phyloP scores from a whole-genome alignment of 1,140 invertebrate genomes.

The Trichonephila inaurata region DNA sequence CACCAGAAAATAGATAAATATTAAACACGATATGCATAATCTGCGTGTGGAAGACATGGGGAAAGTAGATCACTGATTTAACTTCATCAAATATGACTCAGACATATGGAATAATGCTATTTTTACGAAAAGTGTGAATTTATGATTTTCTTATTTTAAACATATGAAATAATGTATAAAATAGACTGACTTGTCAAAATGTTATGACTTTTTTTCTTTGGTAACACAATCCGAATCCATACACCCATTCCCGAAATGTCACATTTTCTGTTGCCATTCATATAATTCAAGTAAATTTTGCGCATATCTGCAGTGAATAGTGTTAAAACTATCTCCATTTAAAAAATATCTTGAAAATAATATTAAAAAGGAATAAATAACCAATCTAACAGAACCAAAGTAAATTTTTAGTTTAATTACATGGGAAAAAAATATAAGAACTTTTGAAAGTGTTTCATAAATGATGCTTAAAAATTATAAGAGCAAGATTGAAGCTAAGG shows the following conservation, averaged over 20 bases:
- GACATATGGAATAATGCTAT: too few species aligned
- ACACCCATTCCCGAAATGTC: constrained; percentile 72
- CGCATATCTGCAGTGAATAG: constrained; percentile 65
- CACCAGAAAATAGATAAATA: neutral
- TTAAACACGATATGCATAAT: neutral
- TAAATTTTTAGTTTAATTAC: too few species aligned
- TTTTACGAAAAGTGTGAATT: neutral
- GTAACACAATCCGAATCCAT: constrained; percentile 70
- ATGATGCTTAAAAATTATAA: too few species aligned
- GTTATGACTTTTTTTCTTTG: constrained; percentile 30
- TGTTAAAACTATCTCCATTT: neutral
- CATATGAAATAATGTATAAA: neutral
- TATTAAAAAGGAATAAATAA: neutral
- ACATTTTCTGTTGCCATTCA: constrained; percentile 67
- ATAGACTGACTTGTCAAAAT: constrained; percentile 68
- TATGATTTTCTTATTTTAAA: neutral
- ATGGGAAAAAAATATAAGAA: too few species aligned
- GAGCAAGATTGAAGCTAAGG: too few species aligned
- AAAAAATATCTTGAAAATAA: neutral
- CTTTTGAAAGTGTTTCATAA: too few species aligned
- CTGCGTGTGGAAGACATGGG: neutral
- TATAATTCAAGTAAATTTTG: constrained; percentile 54
- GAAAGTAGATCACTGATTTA: constrained; percentile 7
- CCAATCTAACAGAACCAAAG: too few species aligned
- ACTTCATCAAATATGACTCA: too few species aligned